phyloP scores from a whole-genome alignment of 1,140 invertebrate genomes.

The Calliphora vicina region DNA sequence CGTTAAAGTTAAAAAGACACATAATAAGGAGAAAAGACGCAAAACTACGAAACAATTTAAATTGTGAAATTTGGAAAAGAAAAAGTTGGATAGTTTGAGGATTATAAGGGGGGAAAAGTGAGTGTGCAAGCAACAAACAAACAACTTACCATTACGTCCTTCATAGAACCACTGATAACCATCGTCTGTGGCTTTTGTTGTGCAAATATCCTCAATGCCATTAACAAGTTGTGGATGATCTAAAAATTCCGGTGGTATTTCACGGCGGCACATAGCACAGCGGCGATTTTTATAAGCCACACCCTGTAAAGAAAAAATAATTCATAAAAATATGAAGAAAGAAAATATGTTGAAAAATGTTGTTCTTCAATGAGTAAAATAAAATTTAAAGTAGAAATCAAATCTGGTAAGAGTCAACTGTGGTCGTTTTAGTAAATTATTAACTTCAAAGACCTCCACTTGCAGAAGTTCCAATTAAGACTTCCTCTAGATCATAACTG shows the following conservation, averaged over 20 bases:
- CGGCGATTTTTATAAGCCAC: slow-evolving; percentile 84
- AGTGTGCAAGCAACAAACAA: neutral
- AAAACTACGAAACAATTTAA: neutral
- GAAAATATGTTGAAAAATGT: no score
- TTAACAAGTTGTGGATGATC: slow-evolving; percentile 83
- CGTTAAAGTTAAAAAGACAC: neutral
- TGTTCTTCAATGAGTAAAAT: no score
- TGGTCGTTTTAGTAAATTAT: no score
- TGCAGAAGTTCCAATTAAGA: no score
- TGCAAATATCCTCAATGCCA: slow-evolving; percentile 64
- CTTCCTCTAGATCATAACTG: no score
- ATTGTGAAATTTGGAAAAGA: neutral
- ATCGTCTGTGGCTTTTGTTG: slow-evolving; percentile 68
- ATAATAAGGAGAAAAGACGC: neutral
- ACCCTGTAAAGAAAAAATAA: slow-evolving; percentile 65
- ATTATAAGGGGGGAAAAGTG: no score
- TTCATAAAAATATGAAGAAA: neutral
- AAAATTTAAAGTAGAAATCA: no score
- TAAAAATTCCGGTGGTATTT: slow-evolving; percentile 84
- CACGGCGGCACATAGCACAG: slow-evolving; percentile 86
- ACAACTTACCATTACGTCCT: slow-evolving; percentile 82
- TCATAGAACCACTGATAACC: slow-evolving; percentile 96
- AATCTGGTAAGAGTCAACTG: no score
- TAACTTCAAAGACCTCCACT: no score
- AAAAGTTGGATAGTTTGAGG: neutral